A percentile compares a stretch with the other conserved stretches of the same genome.
Evolutionary conservation across 1,140 invertebrate genomes (phyloP).

Genomic region (Zaprionus capensis): DNA sequence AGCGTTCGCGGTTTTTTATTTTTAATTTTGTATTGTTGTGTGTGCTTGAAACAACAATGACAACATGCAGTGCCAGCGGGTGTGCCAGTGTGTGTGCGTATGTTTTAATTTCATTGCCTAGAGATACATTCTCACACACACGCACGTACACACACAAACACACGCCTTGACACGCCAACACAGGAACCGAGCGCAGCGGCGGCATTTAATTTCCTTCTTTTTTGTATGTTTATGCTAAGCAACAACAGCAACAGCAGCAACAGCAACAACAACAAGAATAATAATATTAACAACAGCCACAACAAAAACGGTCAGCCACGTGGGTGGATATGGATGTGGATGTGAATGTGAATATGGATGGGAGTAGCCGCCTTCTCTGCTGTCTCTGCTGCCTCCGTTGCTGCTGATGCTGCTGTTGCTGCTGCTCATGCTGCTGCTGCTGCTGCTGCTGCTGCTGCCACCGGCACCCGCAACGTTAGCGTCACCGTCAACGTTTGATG

Average conservation of each 20-base stretch:
- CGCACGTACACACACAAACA: slow-evolving; percentile 4
- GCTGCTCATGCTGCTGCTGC: slow-evolving; percentile 3
- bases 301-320: slow-evolving; percentile 54
- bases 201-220: slow-evolving; percentile 52
- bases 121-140: slow-evolving; percentile 12
- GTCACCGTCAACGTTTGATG: slow-evolving; percentile 37
- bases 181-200: slow-evolving; percentile 39
- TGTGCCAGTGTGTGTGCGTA: neutral
- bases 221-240: slow-evolving; percentile 68
- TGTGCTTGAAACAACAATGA: slow-evolving; percentile 48
- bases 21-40: slow-evolving; percentile 23
- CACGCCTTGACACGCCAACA: slow-evolving; percentile 16
- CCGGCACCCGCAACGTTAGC: slow-evolving; percentile 30
- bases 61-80: slow-evolving; percentile 43
- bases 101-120: neutral
- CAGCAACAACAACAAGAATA: slow-evolving; percentile 33
- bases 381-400: slow-evolving; percentile 3
- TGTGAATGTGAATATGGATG: slow-evolving; percentile 40
- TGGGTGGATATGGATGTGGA: slow-evolving; percentile 54
- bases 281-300: slow-evolving; percentile 2
- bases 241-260: slow-evolving; percentile 46
- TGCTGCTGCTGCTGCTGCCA: slow-evolving; percentile 12
- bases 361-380: slow-evolving; percentile 31
- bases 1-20: slow-evolving; percentile 3
- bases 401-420: slow-evolving; percentile 11